Base-by-base conservation (phyloP, 2,888 invertebrate genomes). In the Calliscelio sp. region DNA sequence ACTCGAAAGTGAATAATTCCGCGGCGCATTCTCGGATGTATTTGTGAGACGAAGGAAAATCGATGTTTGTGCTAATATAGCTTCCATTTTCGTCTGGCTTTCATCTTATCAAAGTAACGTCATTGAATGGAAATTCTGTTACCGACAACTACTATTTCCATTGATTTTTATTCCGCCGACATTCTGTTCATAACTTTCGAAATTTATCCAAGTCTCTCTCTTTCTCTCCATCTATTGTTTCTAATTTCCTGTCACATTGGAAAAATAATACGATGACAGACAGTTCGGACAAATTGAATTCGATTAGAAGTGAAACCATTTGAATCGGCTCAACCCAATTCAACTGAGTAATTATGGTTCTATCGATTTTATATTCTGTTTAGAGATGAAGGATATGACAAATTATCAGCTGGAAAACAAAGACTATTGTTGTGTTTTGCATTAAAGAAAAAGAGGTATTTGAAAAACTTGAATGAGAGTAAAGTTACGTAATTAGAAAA, bases 1-100 rank as follows among this genome's bases (percentile, higher is more conserved):
- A 65, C 71, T 77, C 71, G 59, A 77, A 77, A 82, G 81, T 77
- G 77, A 82, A 82, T 82, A 75, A 81, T 81, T 75, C 81, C 75
- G 68, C n/a, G n/a, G n/a, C n/a, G 44, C 38, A 66, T 63, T 59
- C 51, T 70, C 61, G 35, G 66, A 70, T 70, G 81, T 55, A 53
- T 55, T 75, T 49, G 70, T 41, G 63, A 63, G 75, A 81, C 68
- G 75, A 68, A 68, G 74, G 53, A 81, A 81, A 68, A 81, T 81
- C 73, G 59, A 80, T 80, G 73, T 59, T 78, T 71, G 71, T 59
- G 61, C 59, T 66, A 80, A 80, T 74, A 80, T 66, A 80, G 59
- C 55, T 73, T 25, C 44, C 73, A 66, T 57, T 80, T 80, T 66
- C 73, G 73, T 80, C 73, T 80, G 73, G 51, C 80, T 73, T 66